Conservation (phyloP, 2,888 invertebrate species). For the Aphelenchoides bicaudatus region DNA sequence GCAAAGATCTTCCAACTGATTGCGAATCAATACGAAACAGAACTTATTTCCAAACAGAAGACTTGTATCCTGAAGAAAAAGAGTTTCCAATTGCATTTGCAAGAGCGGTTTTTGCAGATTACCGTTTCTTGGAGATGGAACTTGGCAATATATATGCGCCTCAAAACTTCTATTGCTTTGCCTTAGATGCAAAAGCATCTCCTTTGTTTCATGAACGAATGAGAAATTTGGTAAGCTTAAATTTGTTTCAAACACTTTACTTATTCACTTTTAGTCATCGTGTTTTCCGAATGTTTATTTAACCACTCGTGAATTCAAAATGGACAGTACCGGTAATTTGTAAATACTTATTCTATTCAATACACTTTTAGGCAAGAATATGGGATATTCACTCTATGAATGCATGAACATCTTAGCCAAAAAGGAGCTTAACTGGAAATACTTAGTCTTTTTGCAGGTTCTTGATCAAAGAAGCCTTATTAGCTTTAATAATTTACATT, state of each 20-base stretch:
- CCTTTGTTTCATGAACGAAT: slow-evolving; percentile 24
- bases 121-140: slow-evolving; percentile 27
- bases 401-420: slow-evolving; percentile 28
- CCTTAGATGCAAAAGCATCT: slow-evolving; percentile 23
- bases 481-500: too few relatives aligned
- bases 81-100: slow-evolving; percentile 34
- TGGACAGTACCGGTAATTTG: slow-evolving; percentile 33
- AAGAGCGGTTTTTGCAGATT: slow-evolving; percentile 32
- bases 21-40: slow-evolving; percentile 29
- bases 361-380: too few relatives aligned
- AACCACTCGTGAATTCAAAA: slow-evolving; percentile 20
- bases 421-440: slow-evolving; percentile 28
- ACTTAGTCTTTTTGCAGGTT: slow-evolving; percentile 30
- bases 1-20: slow-evolving; percentile 23
- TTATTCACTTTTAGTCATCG: too few relatives aligned
- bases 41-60: slow-evolving; percentile 21
- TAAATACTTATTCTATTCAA: too few relatives aligned
- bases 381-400: slow-evolving; percentile 24
- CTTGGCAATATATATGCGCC: slow-evolving; percentile 22
- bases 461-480: neutral
- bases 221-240: slow-evolving; percentile 21
- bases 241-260: too few relatives aligned
- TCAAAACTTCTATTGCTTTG: slow-evolving; percentile 29
- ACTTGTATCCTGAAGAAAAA: slow-evolving; percentile 24
- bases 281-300: slow-evolving; percentile 32